Conservation (phyloP, 2,797 vertebrate species). For the Synanceia verrucosa region DNA sequence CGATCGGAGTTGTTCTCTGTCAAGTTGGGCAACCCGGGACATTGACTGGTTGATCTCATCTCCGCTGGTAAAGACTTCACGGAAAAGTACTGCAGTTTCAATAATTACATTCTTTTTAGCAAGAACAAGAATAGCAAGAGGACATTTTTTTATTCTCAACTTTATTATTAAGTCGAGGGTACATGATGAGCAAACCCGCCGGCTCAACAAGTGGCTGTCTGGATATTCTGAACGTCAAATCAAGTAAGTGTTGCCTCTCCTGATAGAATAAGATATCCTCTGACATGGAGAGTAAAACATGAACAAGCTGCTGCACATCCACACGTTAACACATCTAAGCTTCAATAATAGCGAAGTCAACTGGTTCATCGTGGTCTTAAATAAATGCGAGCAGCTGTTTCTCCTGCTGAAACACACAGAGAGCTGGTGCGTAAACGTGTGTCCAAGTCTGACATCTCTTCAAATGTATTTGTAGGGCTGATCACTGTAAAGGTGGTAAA, state of each 20-base stretch:
- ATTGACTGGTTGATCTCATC: constrained; percentile 5
- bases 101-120: background rate
- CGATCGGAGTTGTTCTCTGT: constrained; percentile 20
- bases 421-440: constrained; percentile 10
- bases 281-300: background rate
- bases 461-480: background rate
- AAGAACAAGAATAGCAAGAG: constrained; percentile 6
- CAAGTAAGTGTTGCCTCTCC: constrained; percentile 79
- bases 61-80: constrained; percentile 15
- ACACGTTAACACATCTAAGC: background rate
- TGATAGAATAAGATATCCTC: background rate
- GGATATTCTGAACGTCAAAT: constrained; percentile 88
- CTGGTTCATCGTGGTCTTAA: background rate
- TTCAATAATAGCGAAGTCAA: background rate
- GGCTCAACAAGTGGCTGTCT: constrained; percentile 98
- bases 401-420: background rate
- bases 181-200: constrained; percentile 96
- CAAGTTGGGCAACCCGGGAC: constrained; percentile 35
- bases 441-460: background rate
- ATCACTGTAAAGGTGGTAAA: background rate
- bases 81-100: constrained; percentile 10
- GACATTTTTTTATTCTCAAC: constrained; percentile 28
- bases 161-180: constrained; percentile 51
- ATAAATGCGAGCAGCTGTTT: background rate
- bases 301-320: background rate